Evolutionary conservation across 2,797 vertebrate genomes (phyloP).

Genomic region (Malacoraja senta): DNA sequence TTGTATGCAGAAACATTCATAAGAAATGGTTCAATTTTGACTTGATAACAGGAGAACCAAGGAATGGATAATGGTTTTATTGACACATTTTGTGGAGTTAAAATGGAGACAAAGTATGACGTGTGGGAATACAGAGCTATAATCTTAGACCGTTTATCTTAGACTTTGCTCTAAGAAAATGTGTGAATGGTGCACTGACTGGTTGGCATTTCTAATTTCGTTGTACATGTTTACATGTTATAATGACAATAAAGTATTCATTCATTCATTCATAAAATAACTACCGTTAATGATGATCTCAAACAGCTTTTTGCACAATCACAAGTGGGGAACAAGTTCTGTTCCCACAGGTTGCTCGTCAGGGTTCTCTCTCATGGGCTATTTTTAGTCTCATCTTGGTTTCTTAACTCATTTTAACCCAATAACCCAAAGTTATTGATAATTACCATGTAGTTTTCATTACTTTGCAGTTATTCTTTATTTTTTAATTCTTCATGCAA

Average conservation of each 20-base stretch:
- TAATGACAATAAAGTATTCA: no score
- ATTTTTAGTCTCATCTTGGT: not conserved
- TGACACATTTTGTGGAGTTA: no score
- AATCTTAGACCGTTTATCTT: no score
- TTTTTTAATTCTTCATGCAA: not conserved
- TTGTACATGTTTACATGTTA: no score
- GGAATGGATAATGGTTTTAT: not conserved
- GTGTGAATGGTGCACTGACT: no score
- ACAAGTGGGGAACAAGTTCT: not conserved
- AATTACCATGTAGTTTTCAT: not conserved
- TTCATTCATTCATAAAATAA: no score
- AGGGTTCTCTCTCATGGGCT: not conserved
- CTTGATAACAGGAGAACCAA: not conserved
- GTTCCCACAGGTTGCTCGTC: not conserved
- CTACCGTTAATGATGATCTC: not conserved
- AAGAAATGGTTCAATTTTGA: not conserved
- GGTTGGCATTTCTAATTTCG: no score
- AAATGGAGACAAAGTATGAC: no score
- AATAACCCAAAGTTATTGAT: no score
- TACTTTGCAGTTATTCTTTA: not conserved
- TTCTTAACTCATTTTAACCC: not conserved
- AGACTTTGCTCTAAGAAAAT: no score
- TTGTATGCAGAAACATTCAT: not conserved
- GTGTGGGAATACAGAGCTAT: not conserved
- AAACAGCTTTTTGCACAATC: not conserved